Base-by-base conservation (phyloP, 2,797 vertebrate species). In the Cyclopterus lumpus region DNA sequence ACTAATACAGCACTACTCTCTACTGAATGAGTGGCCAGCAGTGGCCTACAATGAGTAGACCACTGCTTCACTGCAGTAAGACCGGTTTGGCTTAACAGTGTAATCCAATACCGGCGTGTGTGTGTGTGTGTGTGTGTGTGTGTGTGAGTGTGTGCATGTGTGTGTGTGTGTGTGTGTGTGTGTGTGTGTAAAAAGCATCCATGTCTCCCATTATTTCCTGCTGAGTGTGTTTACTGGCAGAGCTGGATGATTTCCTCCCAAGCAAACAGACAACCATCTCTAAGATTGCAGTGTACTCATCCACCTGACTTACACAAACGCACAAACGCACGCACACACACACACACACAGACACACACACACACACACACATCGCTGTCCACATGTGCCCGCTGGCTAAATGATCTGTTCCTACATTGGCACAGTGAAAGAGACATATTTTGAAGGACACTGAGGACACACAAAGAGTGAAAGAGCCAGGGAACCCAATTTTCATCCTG, bases 391-490 rank as follows among this genome's bases (percentile, higher is more conserved):
- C 7, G 16, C 9, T 24, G 63, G 81, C 77, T 81, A 76, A 82
- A 72, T 82, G 71, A 81, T 82, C 57, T 38, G n/a, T 76, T 80
- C 71, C 68, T 65, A 71, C 53, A 72, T 36, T 79, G 75, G 77
- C 80, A 83, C 62, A 79, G 69, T 60, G 60, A 85, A 65, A 71
- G 58, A 79, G 80, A 79, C 30, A 77, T 77, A 81, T 66, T 63
- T 59, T 86, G 77, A 89, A 89, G 83, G 84, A 88, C 87, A 84
- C 57, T 11, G 61, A 90, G 78, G 77, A 84, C 72, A 87, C 69
- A 73, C 64, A 62, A 42, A 67, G 69, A 84, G 67, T 51, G 32
- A 87, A 77, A 73, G 44, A 80, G 55, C 42, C 67, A 64, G 48
- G 30, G 10, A 73, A 83, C 73, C 53, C 66, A 86, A 80, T 81